phyloP scores from a whole-genome alignment of 2,888 invertebrate species.

The Gymnoscelis rufifasciata region DNA sequence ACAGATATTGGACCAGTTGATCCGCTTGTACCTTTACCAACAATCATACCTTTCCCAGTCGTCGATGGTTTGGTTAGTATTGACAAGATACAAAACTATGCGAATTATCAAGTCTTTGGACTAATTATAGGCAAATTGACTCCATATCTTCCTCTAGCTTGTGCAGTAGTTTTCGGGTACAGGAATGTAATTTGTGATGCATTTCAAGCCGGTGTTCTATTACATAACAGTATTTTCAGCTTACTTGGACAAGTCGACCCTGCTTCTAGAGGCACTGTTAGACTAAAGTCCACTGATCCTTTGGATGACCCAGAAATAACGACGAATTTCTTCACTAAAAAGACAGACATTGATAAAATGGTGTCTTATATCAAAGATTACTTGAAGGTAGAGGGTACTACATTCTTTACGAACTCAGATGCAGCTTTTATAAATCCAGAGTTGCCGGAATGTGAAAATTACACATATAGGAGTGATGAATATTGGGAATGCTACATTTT shows the following conservation, averaged over 20 bases:
- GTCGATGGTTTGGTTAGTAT: not conserved
- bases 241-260: slow-evolving; percentile 36
- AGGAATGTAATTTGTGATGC: slow-evolving; percentile 31
- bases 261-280: slow-evolving; percentile 70
- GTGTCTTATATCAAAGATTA: slow-evolving; percentile 48
- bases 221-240: not conserved
- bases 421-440: slow-evolving; percentile 37
- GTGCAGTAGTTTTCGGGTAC: slow-evolving; percentile 30
- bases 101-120: not conserved
- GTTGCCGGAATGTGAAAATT: slow-evolving; percentile 20
- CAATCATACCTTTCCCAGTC: slow-evolving; percentile 38
- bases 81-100: not conserved
- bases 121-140: not conserved
- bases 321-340: slow-evolving; percentile 75
- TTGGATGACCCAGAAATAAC: slow-evolving; percentile 75
- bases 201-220: not conserved
- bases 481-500: slow-evolving; percentile 28
- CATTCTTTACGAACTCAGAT: slow-evolving; percentile 49
- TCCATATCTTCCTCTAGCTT: slow-evolving; percentile 19
- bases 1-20: slow-evolving; percentile 23
- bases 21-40: slow-evolving; percentile 22
- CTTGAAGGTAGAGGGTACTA: slow-evolving; percentile 50
- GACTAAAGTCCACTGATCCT: slow-evolving; percentile 73
- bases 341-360: slow-evolving; percentile 65
- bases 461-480: slow-evolving; percentile 2